Base-by-base conservation (phyloP, 2,113 vertebrate species). In the Canis aureus region DNA sequence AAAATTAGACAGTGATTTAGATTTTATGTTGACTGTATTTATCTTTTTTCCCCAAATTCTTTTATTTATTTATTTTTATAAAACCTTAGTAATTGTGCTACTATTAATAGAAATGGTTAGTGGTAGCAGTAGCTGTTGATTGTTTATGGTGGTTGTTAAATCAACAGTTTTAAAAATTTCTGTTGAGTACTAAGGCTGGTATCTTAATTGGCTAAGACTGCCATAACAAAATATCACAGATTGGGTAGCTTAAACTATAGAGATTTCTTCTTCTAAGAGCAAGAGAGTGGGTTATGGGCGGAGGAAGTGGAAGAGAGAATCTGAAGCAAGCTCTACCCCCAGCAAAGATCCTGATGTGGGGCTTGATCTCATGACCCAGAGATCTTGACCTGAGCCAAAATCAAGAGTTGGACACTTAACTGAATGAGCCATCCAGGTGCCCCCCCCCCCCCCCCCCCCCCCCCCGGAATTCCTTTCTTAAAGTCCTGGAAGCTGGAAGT, bases 1-100 rank as follows among this genome's bases (percentile, higher is more conserved):
- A 94, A 79, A 71, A 82, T 53, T 82, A 93, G 38, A 55, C n/a
- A 86, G 60, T 88, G 59, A 76, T 84, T 95, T 71, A 85, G 19
- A 82, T 66, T 96, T 93, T 17, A 7, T 84, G 20, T 59, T 78
- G 55, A 43, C 32, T 19, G 2, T 76, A 51, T 66, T 67, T 81
- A 11, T 53, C 43, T 62, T 82, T 29, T 84, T 23, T 8, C 9
- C 74, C 73, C 6, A 25, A 55, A 38, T 84, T 53, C 86, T 86
- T 79, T 35, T 43, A n/a, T 51, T 89, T 85, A 55, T 85, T 78
- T 25, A 29, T 78, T 76, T 51, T 78, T 51, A 15, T 55, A 89
- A 51, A 82, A 11, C 3, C 8, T 27, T 79, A 53, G 12, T 91
- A 53, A 23, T 67, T 51, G 43, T 85, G 55, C 43, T 80, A 38